phyloP scores from a whole-genome alignment of 2,888 invertebrate species.

The Gibbula magus region DNA sequence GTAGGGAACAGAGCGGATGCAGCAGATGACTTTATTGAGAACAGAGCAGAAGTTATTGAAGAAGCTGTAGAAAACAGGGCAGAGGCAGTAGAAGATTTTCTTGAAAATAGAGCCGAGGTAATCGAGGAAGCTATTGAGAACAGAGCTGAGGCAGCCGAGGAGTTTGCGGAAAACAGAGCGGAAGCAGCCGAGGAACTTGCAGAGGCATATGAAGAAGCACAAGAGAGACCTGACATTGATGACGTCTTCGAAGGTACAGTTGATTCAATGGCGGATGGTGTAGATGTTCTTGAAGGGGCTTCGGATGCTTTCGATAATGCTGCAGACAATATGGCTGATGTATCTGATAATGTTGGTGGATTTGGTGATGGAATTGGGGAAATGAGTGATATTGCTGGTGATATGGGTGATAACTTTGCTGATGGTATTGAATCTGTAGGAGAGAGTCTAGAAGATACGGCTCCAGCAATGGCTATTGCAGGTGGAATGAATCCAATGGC shows the following conservation, averaged over 20 bases:
- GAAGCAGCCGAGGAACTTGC: neutral
- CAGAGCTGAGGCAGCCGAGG: slow-evolving; percentile 6
- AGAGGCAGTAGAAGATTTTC: neutral
- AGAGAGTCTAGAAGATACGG: neutral
- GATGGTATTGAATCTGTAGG: neutral
- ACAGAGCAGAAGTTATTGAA: neutral
- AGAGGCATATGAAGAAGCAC: neutral
- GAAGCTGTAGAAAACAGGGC: neutral
- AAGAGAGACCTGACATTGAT: neutral
- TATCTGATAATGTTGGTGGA: neutral
- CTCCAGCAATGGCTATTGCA: neutral
- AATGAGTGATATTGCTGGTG: neutral
- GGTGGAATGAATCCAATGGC: neutral
- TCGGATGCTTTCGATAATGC: neutral
- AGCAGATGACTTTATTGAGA: slow-evolving; percentile 6
- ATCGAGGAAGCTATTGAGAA: slow-evolving; percentile 1
- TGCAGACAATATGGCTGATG: neutral
- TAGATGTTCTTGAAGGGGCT: neutral
- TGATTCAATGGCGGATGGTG: neutral
- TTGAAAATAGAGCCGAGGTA: neutral
- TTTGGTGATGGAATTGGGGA: neutral
- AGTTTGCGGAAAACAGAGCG: slow-evolving; percentile 4
- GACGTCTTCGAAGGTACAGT: slow-evolving; percentile 7
- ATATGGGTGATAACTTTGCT: neutral
- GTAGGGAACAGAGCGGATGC: slow-evolving; percentile 16